Base-by-base conservation (phyloP, 2,113 vertebrate genomes). In the Glaucomys volans region DNA sequence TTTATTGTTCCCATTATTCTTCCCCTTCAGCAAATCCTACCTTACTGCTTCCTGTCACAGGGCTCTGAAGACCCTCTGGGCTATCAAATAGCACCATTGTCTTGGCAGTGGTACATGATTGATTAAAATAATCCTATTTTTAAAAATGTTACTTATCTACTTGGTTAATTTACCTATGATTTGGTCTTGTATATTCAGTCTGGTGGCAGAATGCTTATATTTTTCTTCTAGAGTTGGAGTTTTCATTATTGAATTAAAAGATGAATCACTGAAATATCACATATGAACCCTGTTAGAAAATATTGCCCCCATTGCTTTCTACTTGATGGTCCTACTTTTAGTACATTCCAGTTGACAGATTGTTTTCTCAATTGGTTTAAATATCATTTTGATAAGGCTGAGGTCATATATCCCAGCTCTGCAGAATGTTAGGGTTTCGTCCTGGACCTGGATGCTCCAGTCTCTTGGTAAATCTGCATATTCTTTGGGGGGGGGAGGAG, bases 241-340 rank as follows among this genome's bases (percentile, higher is more conserved):
- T 91, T 94, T 92, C 32, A 88, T 89, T 91, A 75, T 20, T 62
- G 40, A 88, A 91, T 64, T 66, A 42, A 90, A 90, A 95, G 64
- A n/a, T 20, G 47, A 42, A n/a, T 37, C 79, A 85, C 52, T n/a
- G n/a, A 76, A 81, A 64, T 90, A 62, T 71, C 18, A 57, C 10
- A 7, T 35, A 67, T 20, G 10, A 95, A 64, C 14, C 64, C 20
- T 76, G 7, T 66, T 87, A 93, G 32, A 64, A 86, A 90, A 67
- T 20, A 62, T 7, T 57, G 44, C 18, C 54, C 54, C 44, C 32
- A 20, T 30, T 85, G 66, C 47, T 79, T 79, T 92, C 47, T 72
- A 67, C 40, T 50, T 86, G 44, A 54, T 32, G 40, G 50, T 26
- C 11, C 35, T 24, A 13, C 22, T 59, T 52, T 94, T 71, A 77